Conservation (phyloP, 2,113 vertebrate species). For the Ranitomeya imitator region DNA sequence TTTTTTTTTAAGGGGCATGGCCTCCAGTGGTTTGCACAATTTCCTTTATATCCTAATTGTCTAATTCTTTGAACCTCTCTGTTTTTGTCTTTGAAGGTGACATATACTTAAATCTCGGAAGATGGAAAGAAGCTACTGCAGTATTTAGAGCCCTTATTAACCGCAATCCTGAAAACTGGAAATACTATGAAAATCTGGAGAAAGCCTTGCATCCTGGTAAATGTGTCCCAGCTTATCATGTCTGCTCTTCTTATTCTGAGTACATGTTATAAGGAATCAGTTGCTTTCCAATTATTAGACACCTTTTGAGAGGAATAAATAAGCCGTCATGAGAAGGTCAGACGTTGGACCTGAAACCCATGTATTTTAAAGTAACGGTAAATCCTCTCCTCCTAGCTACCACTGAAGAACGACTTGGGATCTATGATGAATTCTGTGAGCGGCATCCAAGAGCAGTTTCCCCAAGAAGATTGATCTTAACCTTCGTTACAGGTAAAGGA, state of each 20-base stretch:
- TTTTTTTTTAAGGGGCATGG: too few species aligned
- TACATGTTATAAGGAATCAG: not conserved
- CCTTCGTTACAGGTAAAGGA: slow-evolving; percentile 77
- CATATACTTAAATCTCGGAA: slow-evolving; percentile 76
- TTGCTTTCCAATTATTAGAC: not conserved
- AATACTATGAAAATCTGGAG: slow-evolving; percentile 79
- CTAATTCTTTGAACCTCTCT: not conserved
- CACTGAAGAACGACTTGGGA: slow-evolving; percentile 76
- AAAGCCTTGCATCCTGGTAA: slow-evolving; percentile 76
- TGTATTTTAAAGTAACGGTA: not conserved
- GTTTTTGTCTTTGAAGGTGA: slow-evolving; percentile 71
- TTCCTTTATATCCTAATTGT: too few species aligned
- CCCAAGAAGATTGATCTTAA: slow-evolving; percentile 80
- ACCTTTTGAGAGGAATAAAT: not conserved
- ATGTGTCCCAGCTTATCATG: slow-evolving; percentile 9
- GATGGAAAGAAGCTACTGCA: slow-evolving; percentile 76
- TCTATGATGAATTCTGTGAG: slow-evolving; percentile 80
- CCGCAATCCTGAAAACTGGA: slow-evolving; percentile 79
- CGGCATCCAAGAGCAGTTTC: slow-evolving; percentile 77
- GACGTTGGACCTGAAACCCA: not conserved
- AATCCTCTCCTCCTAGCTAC: slow-evolving; percentile 69
- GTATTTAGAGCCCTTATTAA: slow-evolving; percentile 75
- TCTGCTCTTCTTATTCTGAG: not conserved
- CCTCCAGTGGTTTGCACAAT: too few species aligned
- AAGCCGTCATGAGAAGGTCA: not conserved